A percentile compares a stretch with the other conserved stretches of the same genome.
These are phyloP conservation scores for Isotomurus palustris DNA, from an alignment of 2,888 invertebrate genomes.

Conservation along the genomic window DNA sequence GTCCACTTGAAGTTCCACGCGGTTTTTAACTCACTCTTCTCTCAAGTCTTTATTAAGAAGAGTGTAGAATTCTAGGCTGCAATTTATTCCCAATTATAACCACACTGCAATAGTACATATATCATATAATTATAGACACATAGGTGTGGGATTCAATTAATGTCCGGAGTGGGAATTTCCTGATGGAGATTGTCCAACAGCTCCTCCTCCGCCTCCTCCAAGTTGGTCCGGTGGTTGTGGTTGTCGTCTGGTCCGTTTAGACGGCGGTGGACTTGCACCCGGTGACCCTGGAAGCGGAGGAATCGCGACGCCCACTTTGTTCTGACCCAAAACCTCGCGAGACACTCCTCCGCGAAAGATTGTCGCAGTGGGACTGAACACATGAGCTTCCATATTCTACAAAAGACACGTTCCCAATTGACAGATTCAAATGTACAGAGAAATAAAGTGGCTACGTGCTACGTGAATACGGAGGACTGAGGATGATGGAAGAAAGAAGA, in stretches of 20 bases:
- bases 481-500: neutral
- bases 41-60: too few relatives aligned
- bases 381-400: conserved; percentile 54
- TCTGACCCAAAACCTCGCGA: neutral
- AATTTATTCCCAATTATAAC: too few relatives aligned
- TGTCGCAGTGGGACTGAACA: conserved; percentile 54
- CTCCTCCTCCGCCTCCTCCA: too few relatives aligned
- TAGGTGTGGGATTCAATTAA: too few relatives aligned
- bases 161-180: too few relatives aligned
- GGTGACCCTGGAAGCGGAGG: neutral
- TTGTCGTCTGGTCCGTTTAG: conserved; percentile 35
- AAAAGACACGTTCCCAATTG: too few relatives aligned
- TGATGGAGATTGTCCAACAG: neutral
- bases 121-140: too few relatives aligned
- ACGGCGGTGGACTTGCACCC: conserved; percentile 17
- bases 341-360: conserved; percentile 26
- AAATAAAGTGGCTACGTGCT: neutral
- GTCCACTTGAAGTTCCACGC: too few relatives aligned
- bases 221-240: too few relatives aligned
- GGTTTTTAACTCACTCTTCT: too few relatives aligned
- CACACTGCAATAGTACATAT: too few relatives aligned
- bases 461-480: neutral
- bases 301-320: neutral
- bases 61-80: too few relatives aligned
- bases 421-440: neutral